Conservation (phyloP, 2,888 invertebrate species). For the Sipunculus nudus region DNA sequence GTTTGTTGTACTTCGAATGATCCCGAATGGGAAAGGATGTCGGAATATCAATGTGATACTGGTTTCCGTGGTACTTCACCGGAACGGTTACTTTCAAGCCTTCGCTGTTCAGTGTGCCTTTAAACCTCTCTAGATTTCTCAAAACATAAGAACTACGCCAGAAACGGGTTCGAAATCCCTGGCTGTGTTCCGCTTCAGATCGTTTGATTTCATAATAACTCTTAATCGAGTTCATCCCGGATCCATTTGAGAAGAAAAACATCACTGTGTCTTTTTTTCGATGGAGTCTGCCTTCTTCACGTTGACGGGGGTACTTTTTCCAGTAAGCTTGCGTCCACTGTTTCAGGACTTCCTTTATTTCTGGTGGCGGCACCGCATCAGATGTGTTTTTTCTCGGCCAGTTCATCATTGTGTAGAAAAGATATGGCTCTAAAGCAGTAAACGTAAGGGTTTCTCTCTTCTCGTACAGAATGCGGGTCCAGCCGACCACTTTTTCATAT, state of each 20-base stretch:
- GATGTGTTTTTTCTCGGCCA: conserved; percentile 19
- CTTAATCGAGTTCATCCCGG: conserved; percentile 30
- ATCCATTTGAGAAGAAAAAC: conserved; percentile 45
- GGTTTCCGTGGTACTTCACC: conserved; percentile 30
- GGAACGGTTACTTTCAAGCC: conserved; percentile 35
- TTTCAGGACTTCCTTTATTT: conserved; percentile 30
- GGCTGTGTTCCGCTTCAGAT: background rate
- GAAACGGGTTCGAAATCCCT: conserved; percentile 5
- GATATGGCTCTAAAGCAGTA: conserved; percentile 21
- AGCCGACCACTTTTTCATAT: conserved; percentile 29
- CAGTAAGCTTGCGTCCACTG: conserved; percentile 43
- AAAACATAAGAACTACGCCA: conserved; percentile 37
- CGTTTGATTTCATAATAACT: conserved; percentile 32
- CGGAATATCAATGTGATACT: conserved; percentile 34
- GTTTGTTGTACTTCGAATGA: conserved; percentile 41
- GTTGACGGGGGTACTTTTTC: conserved; percentile 42
- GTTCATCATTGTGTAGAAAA: conserved; percentile 26
- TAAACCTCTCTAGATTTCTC: conserved; percentile 34
- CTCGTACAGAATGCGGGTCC: conserved; percentile 31
- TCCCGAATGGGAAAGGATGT: conserved; percentile 41
- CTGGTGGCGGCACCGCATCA: background rate
- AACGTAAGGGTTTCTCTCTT: conserved; percentile 9
- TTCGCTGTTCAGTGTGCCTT: conserved; percentile 36
- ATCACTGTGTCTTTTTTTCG: conserved; percentile 44
- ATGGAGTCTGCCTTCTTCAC: conserved; percentile 24